Percentiles rank a stretch among this genome's conserved stretches.
phyloP scores from a whole-genome alignment of 2,888 invertebrate genomes.

The Epirrhoe alternata region DNA sequence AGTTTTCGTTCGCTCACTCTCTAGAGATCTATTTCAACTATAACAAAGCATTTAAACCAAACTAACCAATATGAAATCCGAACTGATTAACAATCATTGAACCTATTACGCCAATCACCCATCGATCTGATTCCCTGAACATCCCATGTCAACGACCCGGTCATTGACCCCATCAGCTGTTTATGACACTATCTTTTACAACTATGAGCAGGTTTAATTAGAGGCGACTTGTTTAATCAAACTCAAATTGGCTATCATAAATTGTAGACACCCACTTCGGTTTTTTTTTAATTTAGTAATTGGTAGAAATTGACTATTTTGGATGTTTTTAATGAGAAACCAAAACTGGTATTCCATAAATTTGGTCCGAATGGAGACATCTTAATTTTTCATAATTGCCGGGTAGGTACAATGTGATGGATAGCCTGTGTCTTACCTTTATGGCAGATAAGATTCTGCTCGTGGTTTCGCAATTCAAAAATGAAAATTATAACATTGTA shows the following conservation, averaged over 20 bases:
- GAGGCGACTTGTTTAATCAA: constrained; percentile 41
- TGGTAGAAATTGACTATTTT: constrained; percentile 28
- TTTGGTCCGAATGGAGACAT: constrained; percentile 16
- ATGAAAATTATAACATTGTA: no score
- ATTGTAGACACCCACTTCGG: constrained; percentile 28
- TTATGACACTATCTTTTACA: constrained; percentile 42
- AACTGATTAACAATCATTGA: not conserved
- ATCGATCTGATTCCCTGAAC: constrained; percentile 38
- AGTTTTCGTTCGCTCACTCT: no score
- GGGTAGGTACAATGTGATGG: constrained; percentile 14
- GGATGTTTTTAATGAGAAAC: constrained; percentile 22
- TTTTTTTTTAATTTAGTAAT: constrained; percentile 16
- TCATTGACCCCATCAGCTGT: constrained; percentile 54
- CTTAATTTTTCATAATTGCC: constrained; percentile 23
- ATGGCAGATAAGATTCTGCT: not conserved
- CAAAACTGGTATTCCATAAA: constrained; percentile 18
- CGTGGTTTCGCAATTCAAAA: not conserved
- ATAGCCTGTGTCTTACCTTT: constrained; percentile 3
- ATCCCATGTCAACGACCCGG: constrained; percentile 49
- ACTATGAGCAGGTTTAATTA: constrained; percentile 36
- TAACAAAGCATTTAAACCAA: no score
- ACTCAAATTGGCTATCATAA: constrained; percentile 38
- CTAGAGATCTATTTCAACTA: no score
- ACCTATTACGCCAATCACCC: constrained; percentile 24
- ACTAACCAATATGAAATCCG: not conserved